These are phyloP conservation scores for Priocnemis perturbator DNA, from an alignment of 2,888 invertebrate species.

Conservation along the genomic window DNA sequence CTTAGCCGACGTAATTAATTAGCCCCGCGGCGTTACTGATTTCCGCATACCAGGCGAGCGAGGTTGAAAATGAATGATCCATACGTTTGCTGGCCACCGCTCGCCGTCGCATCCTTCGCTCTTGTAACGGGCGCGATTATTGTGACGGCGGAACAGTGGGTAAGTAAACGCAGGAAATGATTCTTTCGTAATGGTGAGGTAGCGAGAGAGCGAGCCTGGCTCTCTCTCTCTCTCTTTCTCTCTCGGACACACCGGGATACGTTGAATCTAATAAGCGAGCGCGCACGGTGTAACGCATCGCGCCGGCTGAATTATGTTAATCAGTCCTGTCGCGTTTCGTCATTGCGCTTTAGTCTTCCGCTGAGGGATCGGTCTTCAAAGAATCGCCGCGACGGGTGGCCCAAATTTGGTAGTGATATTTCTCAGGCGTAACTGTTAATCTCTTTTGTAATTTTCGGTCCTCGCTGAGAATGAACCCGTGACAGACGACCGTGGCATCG, in stretches of 20 bases:
- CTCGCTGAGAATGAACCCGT: no score
- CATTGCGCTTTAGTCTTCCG: background rate
- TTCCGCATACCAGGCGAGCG: no score
- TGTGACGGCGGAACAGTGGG: no score
- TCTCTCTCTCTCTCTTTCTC: no score
- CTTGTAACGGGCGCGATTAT: no score
- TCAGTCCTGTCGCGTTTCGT: slow-evolving; percentile 25
- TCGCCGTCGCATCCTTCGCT: no score
- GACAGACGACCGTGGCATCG: no score
- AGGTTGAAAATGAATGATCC: no score
- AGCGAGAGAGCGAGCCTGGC: background rate
- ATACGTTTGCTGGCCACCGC: no score
- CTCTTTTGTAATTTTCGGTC: background rate
- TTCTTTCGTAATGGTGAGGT: background rate
- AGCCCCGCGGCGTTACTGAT: no score
- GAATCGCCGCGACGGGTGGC: slow-evolving; percentile 3
- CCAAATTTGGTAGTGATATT: slow-evolving; percentile 42
- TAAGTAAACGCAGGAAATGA: no score
- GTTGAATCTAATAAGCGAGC: slow-evolving; percentile 28
- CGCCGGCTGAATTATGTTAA: slow-evolving; percentile 35
- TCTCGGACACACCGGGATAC: slow-evolving; percentile 20
- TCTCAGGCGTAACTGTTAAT: slow-evolving; percentile 34
- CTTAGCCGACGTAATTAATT: no score
- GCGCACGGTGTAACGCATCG: slow-evolving; percentile 15
- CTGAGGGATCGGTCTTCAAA: slow-evolving; percentile 3